Conservation (phyloP, 2,113 vertebrate genomes). For the rabbit (Oryctolagus cuniculus) region DNA sequence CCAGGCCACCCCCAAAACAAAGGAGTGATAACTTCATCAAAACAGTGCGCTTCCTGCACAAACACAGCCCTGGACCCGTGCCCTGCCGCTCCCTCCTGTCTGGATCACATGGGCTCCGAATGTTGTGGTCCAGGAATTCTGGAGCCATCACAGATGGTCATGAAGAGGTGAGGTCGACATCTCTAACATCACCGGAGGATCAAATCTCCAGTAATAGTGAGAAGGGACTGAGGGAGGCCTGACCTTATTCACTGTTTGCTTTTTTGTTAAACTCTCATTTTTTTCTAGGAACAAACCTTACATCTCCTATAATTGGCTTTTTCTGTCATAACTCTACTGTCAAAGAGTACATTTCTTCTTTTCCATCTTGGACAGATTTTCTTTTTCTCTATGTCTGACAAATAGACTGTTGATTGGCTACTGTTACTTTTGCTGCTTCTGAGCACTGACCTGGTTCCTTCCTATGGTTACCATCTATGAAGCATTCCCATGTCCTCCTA, state of each 20-base stretch:
- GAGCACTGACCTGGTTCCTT: neutral
- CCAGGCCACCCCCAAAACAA: neutral
- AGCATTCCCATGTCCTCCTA: neutral
- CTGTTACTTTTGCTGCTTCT: neutral
- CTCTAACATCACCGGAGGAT: neutral
- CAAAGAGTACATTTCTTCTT: neutral
- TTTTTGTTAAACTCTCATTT: conserved; percentile 5
- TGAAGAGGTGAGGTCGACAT: neutral
- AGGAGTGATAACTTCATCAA: neutral
- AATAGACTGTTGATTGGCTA: neutral
- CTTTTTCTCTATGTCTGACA: neutral
- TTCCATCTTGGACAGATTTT: conserved; percentile 38
- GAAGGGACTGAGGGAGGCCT: neutral
- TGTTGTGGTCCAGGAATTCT: neutral
- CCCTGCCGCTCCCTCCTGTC: neutral
- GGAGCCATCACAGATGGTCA: neutral
- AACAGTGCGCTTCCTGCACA: neutral
- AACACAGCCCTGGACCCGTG: neutral
- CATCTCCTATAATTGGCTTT: neutral
- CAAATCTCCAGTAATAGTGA: neutral
- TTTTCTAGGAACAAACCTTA: neutral
- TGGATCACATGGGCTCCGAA: neutral
- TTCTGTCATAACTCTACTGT: neutral
- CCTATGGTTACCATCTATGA: neutral
- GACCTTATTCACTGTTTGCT: neutral